phyloP scores from a whole-genome alignment of 2,113 vertebrate species.

The Desmodus rotundus region DNA sequence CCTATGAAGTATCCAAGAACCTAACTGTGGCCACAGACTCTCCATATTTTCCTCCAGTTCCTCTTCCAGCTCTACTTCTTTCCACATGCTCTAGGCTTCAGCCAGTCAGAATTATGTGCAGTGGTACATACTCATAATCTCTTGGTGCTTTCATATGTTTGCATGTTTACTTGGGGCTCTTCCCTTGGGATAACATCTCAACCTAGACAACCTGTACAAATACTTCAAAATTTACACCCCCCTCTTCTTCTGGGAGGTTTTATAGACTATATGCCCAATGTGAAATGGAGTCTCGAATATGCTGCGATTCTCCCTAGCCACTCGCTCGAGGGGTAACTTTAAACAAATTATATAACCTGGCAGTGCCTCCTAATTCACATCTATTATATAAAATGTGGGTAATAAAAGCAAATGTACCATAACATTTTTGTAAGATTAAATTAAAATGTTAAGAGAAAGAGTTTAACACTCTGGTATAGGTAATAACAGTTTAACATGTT shows the following conservation, averaged over 20 bases:
- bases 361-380: background rate
- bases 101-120: background rate
- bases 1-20: background rate
- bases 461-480: background rate
- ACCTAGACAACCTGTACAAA: background rate
- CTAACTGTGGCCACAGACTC: background rate
- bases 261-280: background rate
- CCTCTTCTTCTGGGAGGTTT: background rate
- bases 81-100: background rate
- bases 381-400: background rate
- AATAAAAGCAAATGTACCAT: background rate
- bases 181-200: background rate
- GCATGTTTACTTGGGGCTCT: background rate
- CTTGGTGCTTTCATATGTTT: background rate
- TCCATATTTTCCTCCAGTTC: background rate
- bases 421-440: background rate
- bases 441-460: background rate
- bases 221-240: background rate
- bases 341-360: background rate
- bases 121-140: background rate
- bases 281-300: background rate
- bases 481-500: background rate
- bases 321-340: background rate
- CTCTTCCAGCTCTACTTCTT: background rate
- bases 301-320: background rate